Base-by-base conservation (phyloP, 37 sponge, comb jelly and placozoan genomes). In the Petrosia ficiformis region DNA sequence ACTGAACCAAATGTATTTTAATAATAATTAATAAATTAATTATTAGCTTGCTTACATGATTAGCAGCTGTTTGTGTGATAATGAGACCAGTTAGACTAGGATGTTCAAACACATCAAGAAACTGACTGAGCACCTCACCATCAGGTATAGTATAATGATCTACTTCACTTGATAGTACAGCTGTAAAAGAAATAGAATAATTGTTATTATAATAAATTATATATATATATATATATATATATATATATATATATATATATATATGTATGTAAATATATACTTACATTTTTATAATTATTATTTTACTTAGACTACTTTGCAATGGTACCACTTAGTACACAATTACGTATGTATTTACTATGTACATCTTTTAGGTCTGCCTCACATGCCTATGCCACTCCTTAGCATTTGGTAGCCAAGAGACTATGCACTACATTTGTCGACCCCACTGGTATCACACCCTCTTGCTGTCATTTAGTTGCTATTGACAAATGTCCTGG, bases 141-240 rank as follows among this genome's bases (percentile, higher is more conserved):
- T 81, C 80, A 42, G 88, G 92, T 1, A 91, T 44, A 30, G 74
- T 54, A 65, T 87, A 91, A 57, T 86, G 92, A 1, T 80, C 70
- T 63, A 32, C 36, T 29, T 57, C 58, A 11, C 37, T 34, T 16
- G 74, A 33, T 33, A 86, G 78, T 32, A 52, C n/a, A n/a, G n/a
- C n/a, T n/a, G n/a, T n/a, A n/a, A n/a, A n/a, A n/a, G n/a, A n/a
- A n/a, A n/a, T n/a, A n/a, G n/a, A n/a, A n/a, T n/a, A n/a, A n/a
- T n/a, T n/a, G n/a, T n/a, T n/a, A n/a, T n/a, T 48, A 14, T 14
- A 48, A 8, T 48, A 14, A 48, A 14, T 14, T 48, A 74, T 33
- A 10, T 48, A 48, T 48, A 48, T 36, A 65, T 25, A 31, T 26
- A 54, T n/a, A n/a, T n/a, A n/a, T n/a, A n/a, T n/a, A n/a, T n/a